Evolutionary conservation across 1,140 invertebrate genomes (phyloP).

Genomic region (Tetraneura akinire): DNA sequence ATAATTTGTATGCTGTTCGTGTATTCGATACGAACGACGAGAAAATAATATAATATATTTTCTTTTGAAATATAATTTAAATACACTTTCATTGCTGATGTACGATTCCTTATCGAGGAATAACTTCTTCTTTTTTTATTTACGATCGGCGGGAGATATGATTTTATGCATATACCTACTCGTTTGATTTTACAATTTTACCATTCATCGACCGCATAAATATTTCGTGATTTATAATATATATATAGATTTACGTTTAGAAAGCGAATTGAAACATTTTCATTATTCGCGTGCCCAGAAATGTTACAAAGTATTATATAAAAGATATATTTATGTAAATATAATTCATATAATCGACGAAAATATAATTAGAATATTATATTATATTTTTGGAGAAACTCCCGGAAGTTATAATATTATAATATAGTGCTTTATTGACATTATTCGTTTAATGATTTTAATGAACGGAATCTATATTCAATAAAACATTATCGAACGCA

Average conservation of each 20-base stretch:
- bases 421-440: too few species aligned
- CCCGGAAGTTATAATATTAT: not conserved
- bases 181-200: not conserved
- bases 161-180: not conserved
- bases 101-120: slow-evolving; percentile 24
- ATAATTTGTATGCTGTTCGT: slow-evolving; percentile 17
- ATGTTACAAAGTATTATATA: not conserved
- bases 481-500: too few species aligned
- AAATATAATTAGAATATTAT: not conserved
- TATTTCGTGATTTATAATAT: not conserved
- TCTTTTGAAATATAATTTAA: not conserved
- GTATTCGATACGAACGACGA: not conserved
- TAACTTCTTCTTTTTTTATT: not conserved
- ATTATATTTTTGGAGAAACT: too few species aligned
- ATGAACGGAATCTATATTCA: not conserved
- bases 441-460: not conserved
- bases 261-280: not conserved
- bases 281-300: not conserved
- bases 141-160: too few species aligned
- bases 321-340: not conserved
- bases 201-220: not conserved
- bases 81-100: slow-evolving; percentile 6
- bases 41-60: too few species aligned
- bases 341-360: not conserved
- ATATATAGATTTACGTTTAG: too few species aligned